These are phyloP conservation scores for Nothobranchius furzeri DNA, from an alignment of 2,113 vertebrate species.

Conservation along the genomic window DNA sequence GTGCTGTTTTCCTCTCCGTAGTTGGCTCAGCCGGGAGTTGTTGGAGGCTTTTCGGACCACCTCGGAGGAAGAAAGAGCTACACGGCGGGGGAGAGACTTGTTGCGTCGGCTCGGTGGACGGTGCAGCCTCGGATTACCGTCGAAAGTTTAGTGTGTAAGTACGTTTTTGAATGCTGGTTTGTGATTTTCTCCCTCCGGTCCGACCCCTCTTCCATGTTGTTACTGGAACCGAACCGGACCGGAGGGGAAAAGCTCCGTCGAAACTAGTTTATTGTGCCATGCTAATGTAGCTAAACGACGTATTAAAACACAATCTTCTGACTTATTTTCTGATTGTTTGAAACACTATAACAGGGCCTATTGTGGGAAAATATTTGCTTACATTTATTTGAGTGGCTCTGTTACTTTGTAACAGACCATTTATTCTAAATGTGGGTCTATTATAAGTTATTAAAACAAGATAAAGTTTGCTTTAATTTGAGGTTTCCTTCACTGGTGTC, in stretches of 20 bases:
- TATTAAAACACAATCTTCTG: no score
- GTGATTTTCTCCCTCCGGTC: not conserved
- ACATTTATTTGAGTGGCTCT: not conserved
- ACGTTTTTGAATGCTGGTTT: conserved; percentile 32
- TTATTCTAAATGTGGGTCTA: not conserved
- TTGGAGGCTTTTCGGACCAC: conserved; percentile 90
- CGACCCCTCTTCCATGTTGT: conserved; percentile 50
- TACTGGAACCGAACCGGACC: conserved; percentile 30
- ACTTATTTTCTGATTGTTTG: not conserved
- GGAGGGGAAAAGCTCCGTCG: conserved; percentile 28
- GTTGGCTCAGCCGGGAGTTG: conserved; percentile 85
- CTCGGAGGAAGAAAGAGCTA: conserved; percentile 76
- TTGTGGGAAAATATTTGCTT: conserved; percentile 5
- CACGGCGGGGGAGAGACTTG: conserved; percentile 84
- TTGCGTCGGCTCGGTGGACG: conserved; percentile 83
- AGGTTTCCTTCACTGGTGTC: conserved; percentile 50
- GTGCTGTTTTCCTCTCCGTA: conserved; percentile 84
- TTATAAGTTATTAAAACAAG: not conserved
- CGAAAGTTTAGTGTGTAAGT: conserved; percentile 78
- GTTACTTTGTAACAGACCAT: not conserved
- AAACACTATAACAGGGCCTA: not conserved
- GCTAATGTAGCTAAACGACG: not conserved
- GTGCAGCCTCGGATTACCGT: conserved; percentile 46
- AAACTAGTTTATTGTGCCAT: conserved; percentile 27
- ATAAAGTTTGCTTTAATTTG: conserved; percentile 24